phyloP scores from a whole-genome alignment of 1,140 invertebrate species.

The Pentalonia nigronervosa region DNA sequence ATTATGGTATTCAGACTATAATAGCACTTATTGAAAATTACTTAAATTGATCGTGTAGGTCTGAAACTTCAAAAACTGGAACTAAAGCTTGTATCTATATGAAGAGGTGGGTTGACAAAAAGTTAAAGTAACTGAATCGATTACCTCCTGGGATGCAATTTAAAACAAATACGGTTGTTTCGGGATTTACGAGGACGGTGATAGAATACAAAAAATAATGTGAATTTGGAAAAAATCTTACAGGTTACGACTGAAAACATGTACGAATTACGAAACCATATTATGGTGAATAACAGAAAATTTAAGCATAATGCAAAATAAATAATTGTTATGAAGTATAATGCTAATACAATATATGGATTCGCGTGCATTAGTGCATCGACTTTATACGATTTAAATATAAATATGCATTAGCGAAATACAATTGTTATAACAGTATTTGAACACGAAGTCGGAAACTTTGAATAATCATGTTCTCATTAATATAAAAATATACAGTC shows the following conservation, averaged over 20 bases:
- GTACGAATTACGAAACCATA: background rate
- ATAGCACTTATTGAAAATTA: background rate
- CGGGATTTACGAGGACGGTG: background rate
- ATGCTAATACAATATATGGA: no score
- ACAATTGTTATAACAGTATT: background rate
- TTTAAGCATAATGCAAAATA: no score
- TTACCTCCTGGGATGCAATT: background rate
- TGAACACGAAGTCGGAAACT: background rate
- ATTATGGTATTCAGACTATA: background rate
- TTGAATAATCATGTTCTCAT: background rate
- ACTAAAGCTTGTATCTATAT: background rate
- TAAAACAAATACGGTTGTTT: background rate
- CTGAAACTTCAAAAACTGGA: background rate
- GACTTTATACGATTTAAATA: background rate
- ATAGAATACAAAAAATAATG: background rate
- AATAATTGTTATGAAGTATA: no score
- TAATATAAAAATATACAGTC: background rate
- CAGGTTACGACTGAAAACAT: background rate
- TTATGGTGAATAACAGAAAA: background rate
- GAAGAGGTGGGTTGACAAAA: background rate
- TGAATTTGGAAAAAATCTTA: background rate
- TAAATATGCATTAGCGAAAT: background rate
- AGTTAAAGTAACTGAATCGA: background rate
- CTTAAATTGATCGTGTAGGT: background rate
- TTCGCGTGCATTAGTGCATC: no score